A percentile compares a stretch with the other conserved stretches of the same genome.
These are phyloP conservation scores for Chionoecetes opilio DNA, from an alignment of 1,140 invertebrate genomes.

Conservation along the genomic window DNA sequence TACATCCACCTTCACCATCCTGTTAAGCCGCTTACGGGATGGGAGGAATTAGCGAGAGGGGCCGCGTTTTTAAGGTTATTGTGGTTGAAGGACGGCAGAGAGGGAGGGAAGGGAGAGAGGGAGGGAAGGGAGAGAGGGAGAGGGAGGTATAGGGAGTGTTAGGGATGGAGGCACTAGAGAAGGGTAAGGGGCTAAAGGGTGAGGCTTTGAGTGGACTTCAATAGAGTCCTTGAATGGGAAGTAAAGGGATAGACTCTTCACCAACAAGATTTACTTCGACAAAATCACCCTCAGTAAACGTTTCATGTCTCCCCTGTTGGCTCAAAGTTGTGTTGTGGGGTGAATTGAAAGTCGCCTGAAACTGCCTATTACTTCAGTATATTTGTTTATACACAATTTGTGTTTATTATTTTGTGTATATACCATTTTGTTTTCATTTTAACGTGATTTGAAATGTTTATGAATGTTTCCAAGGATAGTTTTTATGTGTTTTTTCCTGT, in stretches of 20 bases:
- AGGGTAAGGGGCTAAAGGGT: not conserved
- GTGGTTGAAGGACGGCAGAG: not conserved
- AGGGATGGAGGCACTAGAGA: not conserved
- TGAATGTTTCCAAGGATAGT: not conserved
- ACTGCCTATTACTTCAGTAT: not conserved
- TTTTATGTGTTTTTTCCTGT: not conserved
- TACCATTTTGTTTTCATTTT: not conserved
- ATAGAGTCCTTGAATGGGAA: not conserved
- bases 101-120: not conserved
- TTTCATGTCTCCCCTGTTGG: not conserved
- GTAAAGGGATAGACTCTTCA: not conserved
- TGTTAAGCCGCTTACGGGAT: not conserved
- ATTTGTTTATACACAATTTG: too few relatives aligned
- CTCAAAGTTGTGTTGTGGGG: not conserved
- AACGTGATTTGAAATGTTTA: not conserved
- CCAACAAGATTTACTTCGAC: not conserved
- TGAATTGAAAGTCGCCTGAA: too few relatives aligned
- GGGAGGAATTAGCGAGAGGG: not conserved
- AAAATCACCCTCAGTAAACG: not conserved
- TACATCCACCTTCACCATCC: conserved; percentile 4
- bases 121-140: not conserved
- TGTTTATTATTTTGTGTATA: too few relatives aligned
- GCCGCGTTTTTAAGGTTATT: not conserved
- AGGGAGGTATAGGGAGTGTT: not conserved
- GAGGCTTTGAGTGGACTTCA: not conserved